Conservation (phyloP, 2,113 vertebrate genomes). For the Arothron firmamentum region DNA sequence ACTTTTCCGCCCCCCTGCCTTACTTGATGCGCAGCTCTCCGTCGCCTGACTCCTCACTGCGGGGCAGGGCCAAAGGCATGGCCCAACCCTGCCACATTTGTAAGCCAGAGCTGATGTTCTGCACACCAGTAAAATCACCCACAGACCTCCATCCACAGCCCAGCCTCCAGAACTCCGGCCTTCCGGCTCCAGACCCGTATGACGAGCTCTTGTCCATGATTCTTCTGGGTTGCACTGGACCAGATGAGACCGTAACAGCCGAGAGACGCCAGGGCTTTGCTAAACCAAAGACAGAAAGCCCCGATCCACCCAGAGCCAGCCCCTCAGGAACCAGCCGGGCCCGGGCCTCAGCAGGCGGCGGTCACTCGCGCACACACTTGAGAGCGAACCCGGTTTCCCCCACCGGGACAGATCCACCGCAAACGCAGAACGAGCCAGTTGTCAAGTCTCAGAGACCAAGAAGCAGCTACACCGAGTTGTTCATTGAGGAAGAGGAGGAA, state of each 20-base stretch:
- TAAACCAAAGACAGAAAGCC: slow-evolving; percentile 7
- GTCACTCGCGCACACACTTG: slow-evolving; percentile 45
- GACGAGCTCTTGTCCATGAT: slow-evolving; percentile 57
- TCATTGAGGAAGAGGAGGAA: slow-evolving; percentile 83
- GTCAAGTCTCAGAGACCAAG: slow-evolving; percentile 47
- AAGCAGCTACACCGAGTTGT: slow-evolving; percentile 71
- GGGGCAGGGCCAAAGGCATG: slow-evolving; percentile 12
- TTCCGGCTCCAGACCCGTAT: slow-evolving; percentile 55
- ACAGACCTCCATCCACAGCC: slow-evolving; percentile 12
- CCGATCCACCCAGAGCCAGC: not conserved
- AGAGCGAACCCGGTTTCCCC: slow-evolving; percentile 56
- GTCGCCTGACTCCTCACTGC: slow-evolving; percentile 31
- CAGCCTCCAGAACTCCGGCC: not conserved
- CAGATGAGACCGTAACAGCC: slow-evolving; percentile 30
- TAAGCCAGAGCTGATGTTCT: slow-evolving; percentile 23
- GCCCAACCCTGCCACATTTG: slow-evolving; percentile 18
- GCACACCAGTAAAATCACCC: slow-evolving; percentile 4
- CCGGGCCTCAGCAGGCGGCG: not conserved
- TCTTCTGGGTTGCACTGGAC: slow-evolving; percentile 23
- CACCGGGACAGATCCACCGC: slow-evolving; percentile 46
- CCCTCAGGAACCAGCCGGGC: not conserved
- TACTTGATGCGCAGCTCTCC: slow-evolving; percentile 44
- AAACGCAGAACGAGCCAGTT: slow-evolving; percentile 33
- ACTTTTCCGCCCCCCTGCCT: slow-evolving; percentile 28
- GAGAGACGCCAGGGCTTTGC: slow-evolving; percentile 15